Evolutionary conservation across 2,797 vertebrate species (phyloP), one percentile per base, ranked within the genome.

Genomic region (Echeneis naucrates): DNA sequence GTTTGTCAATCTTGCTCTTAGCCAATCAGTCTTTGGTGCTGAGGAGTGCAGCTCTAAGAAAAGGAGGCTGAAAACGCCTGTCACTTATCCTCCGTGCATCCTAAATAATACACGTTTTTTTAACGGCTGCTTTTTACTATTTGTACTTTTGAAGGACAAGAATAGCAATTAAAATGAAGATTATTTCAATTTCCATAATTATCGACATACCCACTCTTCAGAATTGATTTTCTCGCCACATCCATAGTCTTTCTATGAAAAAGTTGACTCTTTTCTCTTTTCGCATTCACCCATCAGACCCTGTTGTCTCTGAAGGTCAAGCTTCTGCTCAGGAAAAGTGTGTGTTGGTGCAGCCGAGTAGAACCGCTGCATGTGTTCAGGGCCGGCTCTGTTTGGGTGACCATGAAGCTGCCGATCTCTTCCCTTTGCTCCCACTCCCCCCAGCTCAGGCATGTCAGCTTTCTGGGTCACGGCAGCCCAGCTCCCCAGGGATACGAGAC

Each of bases 391-490:
- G 82, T 87, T 60, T 79, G 73, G 76, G 79, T 83, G 83, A 81
- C 87, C 88, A 83, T 17, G 38, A 44, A 67, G 56, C 78, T 80
- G 80, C 80, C 66, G 23, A 60, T 76, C 71, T 81, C 68, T 75
- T 74, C 73, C 77, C 69, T 50, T 57, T 72, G 61, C 79, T 75
- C 78, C 76, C 17, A 42, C 81, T 79, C 82, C 63, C 77, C 77
- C 78, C 71, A 83, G 62, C 80, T 66, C 75, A 74, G 75, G 71
- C 78, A 84, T 84, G 86, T 90, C 89, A 90, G 78, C 80, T 89
- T 90, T 93, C 90, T 91, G 83, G 89, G 90, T 82, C 89, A 91
- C 86, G 72, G 81, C 68, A 40, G 75, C 72, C 81, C 32, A 81
- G 74, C 78, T 90, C 87, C 85, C 87, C 56, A 62, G 85, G 77